These are phyloP conservation scores for Zaprionus africanus DNA, from an alignment of 1,140 invertebrate genomes.

Conservation along the genomic window DNA sequence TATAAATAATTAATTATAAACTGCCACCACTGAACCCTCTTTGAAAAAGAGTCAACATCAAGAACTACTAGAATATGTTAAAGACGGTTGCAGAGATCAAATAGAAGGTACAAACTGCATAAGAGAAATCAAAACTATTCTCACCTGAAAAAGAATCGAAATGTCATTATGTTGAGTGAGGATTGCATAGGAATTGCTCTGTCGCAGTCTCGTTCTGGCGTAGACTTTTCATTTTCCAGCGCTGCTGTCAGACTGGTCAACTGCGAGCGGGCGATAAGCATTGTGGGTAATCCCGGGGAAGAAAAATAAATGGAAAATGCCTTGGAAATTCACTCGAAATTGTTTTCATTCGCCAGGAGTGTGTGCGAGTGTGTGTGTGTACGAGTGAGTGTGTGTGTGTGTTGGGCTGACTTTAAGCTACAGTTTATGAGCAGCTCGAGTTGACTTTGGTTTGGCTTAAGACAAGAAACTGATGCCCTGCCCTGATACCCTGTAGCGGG, in stretches of 20 bases:
- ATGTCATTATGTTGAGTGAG: neutral
- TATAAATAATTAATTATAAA: too few relatives aligned
- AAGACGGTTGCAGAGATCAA: too few relatives aligned
- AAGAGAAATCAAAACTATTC: neutral
- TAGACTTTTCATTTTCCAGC: neutral
- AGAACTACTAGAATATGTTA: too few relatives aligned
- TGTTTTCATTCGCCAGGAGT: neutral
- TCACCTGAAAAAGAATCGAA: neutral
- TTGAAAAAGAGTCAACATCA: too few relatives aligned
- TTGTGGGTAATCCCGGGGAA: conserved; percentile 1
- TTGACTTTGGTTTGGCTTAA: conserved; percentile 43
- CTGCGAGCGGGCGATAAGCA: conserved; percentile 1
- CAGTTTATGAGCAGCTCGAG: conserved; percentile 54
- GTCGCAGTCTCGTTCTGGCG: neutral
- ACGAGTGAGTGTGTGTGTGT: neutral
- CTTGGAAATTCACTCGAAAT: conserved; percentile 17
- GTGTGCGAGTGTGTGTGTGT: neutral
- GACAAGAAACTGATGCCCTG: conserved; percentile 21
- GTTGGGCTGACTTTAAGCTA: conserved; percentile 46
- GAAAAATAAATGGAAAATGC: conserved; percentile 12
- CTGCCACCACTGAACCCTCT: too few relatives aligned
- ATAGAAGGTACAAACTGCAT: too few relatives aligned
- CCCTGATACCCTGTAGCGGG: neutral
- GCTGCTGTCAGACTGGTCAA: neutral
- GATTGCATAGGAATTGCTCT: neutral